A percentile compares a stretch with the other conserved stretches of the same genome.
Conservation (phyloP, 2,888 invertebrate genomes). For the Adineta ricciae region DNA sequence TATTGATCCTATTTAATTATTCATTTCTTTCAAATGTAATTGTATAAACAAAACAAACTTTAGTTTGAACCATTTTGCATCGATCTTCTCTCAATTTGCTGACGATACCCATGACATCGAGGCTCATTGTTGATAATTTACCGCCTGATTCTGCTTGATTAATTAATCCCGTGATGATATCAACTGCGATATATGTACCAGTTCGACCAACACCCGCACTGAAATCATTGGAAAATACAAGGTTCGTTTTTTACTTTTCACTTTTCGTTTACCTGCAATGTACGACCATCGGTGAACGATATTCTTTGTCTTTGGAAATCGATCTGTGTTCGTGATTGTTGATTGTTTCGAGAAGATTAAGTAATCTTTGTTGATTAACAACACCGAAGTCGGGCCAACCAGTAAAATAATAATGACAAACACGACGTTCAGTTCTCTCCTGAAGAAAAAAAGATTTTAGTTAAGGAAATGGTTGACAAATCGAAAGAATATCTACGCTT, state of each 20-base stretch:
- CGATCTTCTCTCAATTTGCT: neutral
- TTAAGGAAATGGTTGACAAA: neutral
- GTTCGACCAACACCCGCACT: constrained; percentile 14
- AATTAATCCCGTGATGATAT: neutral
- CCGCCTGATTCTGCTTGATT: neutral
- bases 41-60: too few relatives aligned
- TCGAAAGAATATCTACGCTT: neutral
- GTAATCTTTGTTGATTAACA: neutral
- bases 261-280: neutral
- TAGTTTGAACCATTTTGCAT: neutral
- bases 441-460: neutral
- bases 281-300: neutral
- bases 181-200: neutral
- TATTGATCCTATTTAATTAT: neutral
- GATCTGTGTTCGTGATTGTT: neutral
- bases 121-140: neutral
- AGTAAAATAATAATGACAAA: neutral
- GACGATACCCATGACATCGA: constrained; percentile 16
- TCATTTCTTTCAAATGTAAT: too few relatives aligned
- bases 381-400: constrained; percentile 6
- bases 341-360: neutral
- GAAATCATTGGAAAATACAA: neutral
- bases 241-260: too few relatives aligned
- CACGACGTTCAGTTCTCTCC: neutral
- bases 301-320: neutral